Conservation (phyloP, 2,888 invertebrate genomes). For the Caenorhabditis becei region DNA sequence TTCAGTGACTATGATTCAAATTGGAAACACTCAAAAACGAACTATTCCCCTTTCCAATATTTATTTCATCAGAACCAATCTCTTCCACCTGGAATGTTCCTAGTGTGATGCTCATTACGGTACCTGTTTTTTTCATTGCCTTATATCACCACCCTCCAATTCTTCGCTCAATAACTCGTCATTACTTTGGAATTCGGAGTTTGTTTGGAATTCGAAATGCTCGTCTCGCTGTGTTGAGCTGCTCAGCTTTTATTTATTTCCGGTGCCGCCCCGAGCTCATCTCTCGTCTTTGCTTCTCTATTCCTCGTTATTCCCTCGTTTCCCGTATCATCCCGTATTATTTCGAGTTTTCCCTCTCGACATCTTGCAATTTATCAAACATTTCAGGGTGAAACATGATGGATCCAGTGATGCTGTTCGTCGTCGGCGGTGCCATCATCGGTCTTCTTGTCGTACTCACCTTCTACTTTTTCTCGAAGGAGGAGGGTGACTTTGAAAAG, state of each 20-base stretch:
- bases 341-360: not conserved
- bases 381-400: conserved; percentile 5
- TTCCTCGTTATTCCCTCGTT: not conserved
- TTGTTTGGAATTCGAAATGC: not conserved
- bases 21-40: not conserved
- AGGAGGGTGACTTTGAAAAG: conserved; percentile 40
- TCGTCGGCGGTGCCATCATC: not conserved
- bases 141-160: not conserved
- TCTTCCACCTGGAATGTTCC: too few relatives aligned
- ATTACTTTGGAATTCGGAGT: not conserved
- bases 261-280: not conserved
- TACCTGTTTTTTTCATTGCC: not conserved
- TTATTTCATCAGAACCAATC: too few relatives aligned
- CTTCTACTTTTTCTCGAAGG: conserved; percentile 22
- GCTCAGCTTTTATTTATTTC: not conserved
- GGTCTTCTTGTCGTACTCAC: conserved; percentile 1
- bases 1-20: not conserved
- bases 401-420: conserved; percentile 5
- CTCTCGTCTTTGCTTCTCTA: not conserved
- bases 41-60: not conserved
- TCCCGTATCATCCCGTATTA: not conserved
- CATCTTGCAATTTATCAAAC: not conserved
- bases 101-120: too few relatives aligned
- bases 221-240: not conserved
- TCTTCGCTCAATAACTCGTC: not conserved